Conservation (phyloP, 2,797 vertebrate genomes). For the Hephaestus fuliginosus region DNA sequence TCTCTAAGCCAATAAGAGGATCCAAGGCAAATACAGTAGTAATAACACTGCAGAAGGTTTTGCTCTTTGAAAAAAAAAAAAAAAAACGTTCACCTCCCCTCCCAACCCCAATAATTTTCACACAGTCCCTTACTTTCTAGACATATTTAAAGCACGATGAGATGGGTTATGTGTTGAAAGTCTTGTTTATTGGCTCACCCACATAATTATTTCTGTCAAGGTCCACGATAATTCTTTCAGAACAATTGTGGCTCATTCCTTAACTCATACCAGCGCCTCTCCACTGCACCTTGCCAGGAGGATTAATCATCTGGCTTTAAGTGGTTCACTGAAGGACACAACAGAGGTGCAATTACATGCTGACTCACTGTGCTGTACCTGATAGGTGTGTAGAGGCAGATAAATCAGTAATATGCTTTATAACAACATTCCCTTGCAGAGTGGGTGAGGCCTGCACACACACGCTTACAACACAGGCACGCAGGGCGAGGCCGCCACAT, state of each 20-base stretch:
- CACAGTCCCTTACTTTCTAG: not conserved
- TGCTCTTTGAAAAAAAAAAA: not conserved
- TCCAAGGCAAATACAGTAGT: not conserved
- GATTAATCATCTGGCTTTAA: constrained; percentile 11
- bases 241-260: constrained; percentile 20
- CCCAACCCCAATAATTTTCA: not conserved
- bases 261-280: constrained; percentile 10
- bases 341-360: constrained; percentile 53
- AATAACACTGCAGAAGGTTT: not conserved
- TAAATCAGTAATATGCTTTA: constrained; percentile 61
- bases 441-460: constrained; percentile 59
- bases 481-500: constrained; percentile 75
- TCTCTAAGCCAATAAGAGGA: not conserved
- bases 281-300: constrained; percentile 7
- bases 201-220: not conserved
- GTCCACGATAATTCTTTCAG: not conserved
- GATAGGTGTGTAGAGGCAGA: constrained; percentile 64
- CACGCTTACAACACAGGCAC: constrained; percentile 40
- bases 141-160: not conserved
- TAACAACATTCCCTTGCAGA: constrained; percentile 71
- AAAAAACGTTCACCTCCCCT: not conserved
- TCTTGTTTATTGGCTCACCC: not conserved
- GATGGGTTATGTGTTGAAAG: not conserved
- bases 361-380: constrained; percentile 64
- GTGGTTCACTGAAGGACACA: constrained; percentile 31